Conservation (phyloP, 1,140 invertebrate genomes). For the Saccostrea glomerata region DNA sequence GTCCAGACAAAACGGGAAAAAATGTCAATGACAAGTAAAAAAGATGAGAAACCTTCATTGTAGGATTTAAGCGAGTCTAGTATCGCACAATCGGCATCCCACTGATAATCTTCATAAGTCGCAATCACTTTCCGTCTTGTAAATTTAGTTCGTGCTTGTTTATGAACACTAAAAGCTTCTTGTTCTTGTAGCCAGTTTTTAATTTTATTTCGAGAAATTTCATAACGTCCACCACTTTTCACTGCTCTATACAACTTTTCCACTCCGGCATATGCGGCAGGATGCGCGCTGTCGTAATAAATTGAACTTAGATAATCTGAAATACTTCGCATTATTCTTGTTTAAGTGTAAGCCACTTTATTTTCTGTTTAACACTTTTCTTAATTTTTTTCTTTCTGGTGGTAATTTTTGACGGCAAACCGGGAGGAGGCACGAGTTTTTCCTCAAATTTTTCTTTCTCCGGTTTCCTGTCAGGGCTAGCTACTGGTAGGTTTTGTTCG, state of each 20-base stretch:
- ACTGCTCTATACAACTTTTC: constrained; percentile 51
- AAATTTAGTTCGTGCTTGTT: constrained; percentile 49
- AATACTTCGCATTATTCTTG: too few species aligned
- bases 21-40: constrained; percentile 46
- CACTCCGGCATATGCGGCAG: constrained; percentile 40
- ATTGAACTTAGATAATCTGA: neutral
- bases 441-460: too few species aligned
- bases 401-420: too few species aligned
- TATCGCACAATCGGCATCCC: constrained; percentile 52
- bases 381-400: too few species aligned
- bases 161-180: constrained; percentile 51
- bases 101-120: constrained; percentile 55
- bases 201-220: constrained; percentile 50
- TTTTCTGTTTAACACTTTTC: too few species aligned
- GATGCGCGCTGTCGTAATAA: constrained; percentile 55
- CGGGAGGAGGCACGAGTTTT: too few species aligned
- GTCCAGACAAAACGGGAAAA: constrained; percentile 47
- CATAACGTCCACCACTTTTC: constrained; percentile 53
- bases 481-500: too few species aligned
- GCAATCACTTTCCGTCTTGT: constrained; percentile 41
- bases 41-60: constrained; percentile 48
- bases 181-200: constrained; percentile 51
- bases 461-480: too few species aligned
- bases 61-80: constrained; percentile 42
- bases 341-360: too few species aligned